Evolutionary conservation across 2,113 vertebrate species (phyloP), one percentile per base, ranked within the genome.

Genomic region (Forbesichthys agassizii): DNA sequence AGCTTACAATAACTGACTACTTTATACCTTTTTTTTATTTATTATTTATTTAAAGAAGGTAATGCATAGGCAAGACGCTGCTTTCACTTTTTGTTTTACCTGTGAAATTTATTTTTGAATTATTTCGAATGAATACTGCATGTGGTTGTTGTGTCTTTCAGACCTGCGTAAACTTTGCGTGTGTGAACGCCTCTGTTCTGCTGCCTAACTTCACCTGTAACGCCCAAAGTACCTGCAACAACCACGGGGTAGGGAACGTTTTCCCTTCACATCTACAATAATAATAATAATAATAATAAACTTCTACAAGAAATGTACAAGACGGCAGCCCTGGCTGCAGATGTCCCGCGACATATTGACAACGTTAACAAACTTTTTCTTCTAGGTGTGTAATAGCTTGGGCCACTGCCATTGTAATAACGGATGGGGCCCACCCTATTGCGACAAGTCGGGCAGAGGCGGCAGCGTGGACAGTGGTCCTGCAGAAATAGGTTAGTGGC

Each of bases 381-480:
- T 64, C 27, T 20, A 93, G 95, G 89, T 91, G 11, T 96, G 95
- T 77, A 95, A 96, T 54, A 73, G 91, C 63, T 66, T 69, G 3
- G 90, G 83, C 0, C 62, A 95, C 81, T 96, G 95, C 70, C 93
- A 95, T 80, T 96, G 95, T 71, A 1, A 86, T 0, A 0, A 61
- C 0, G 93, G 93, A 2, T 96, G 92, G 94, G 92, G 60, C 0
- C 94, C 94, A 0, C 95, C 95, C 0, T 0, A 61, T 54, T 96
- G 95, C 42, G 48, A 27, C 36, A 51, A 0, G 0, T 0, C 33
- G 0, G 96, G 96, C 11, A 36, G 11, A 18, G 95, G 96, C n/a
- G 95, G 95, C 12, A 96, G 95, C 63, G 9, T 93, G 5, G 86
- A 95, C 80, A 96, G 95, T 0, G 94, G 95, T 1, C 90, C 92